Evolutionary conservation across 2,113 vertebrate species (phyloP), one percentile per base, ranked within the genome.

Genomic region (Nothobranchius furzeri): DNA sequence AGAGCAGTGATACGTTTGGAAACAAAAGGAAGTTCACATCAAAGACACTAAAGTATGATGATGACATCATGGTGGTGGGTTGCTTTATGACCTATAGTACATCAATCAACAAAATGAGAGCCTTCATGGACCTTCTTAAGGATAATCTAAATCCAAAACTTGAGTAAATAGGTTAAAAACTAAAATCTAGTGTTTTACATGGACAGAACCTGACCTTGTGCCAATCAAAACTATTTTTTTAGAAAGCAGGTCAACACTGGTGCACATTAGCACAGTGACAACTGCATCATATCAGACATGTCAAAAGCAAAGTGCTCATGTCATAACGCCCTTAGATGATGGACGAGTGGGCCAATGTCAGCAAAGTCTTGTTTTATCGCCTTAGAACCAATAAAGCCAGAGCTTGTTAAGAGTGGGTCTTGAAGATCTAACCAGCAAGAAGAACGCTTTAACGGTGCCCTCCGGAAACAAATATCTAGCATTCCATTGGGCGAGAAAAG

Each of bases 391-490:
- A 64, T 66, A 70, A 60, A 79, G 76, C 49, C 17, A 5, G 30
- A 73, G 62, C 62, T 76, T 60, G 75, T 84, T 81, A 81, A 76
- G 51, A 50, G 25, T 37, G 11, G 17, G 45, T 50, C 58, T 78
- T 63, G 62, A 56, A 70, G 52, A 69, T 73, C 64, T 58, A 67
- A 77, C 71, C 53, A 73, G 61, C 68, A n/a, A 71, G 64, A 60
- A 61, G 40, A 64, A 17, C 51, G 70, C 78, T 66, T 74, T 75
- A 82, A 80, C 59, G 42, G 52, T 47, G 54, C 58, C 85, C 71
- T 48, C 12, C 62, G 87, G 86, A 87, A 82, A 75, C 73, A 84
- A 88, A 90, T 85, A 87, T 83, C 87, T 79, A 80, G 69, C 78
- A 82, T 87, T 84, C 85, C 53, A 87, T 83, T 81, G 81, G 71